These are phyloP conservation scores for Automeris io DNA, from an alignment of 2,888 invertebrate genomes.

Conservation along the genomic window DNA sequence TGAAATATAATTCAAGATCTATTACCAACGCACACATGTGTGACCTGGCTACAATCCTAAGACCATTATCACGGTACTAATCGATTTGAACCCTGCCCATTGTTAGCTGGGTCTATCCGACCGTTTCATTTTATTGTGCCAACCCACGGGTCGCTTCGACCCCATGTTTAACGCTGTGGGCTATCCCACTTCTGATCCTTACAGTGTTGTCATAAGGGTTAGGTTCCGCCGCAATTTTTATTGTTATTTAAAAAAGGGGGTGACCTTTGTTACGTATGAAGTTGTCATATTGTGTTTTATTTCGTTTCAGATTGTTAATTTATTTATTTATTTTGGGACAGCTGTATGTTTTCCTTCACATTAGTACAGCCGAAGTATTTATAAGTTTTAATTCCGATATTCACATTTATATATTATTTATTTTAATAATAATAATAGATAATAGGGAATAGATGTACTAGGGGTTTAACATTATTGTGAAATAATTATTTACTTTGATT, in stretches of 20 bases:
- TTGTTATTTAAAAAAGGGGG: conserved; percentile 23
- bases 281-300: conserved; percentile 1
- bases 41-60: conserved; percentile 9
- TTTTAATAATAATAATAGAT: too few relatives aligned
- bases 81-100: conserved; percentile 67
- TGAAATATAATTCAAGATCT: too few relatives aligned
- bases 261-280: conserved; percentile 38
- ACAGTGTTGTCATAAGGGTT: conserved; percentile 16
- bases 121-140: conserved; percentile 71
- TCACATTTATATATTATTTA: too few relatives aligned
- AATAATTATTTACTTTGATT: too few relatives aligned
- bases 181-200: conserved; percentile 20
- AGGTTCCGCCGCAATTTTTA: conserved; percentile 9
- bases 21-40: not conserved
- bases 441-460: too few relatives aligned
- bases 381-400: too few relatives aligned
- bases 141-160: conserved; percentile 52
- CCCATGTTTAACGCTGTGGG: conserved; percentile 30
- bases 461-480: too few relatives aligned
- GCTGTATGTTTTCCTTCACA: too few relatives aligned
- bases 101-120: conserved; percentile 54
- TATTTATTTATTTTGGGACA: not conserved
- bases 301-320: not conserved
- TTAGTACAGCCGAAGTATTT: too few relatives aligned
- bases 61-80: conserved; percentile 63